phyloP scores from a whole-genome alignment of 2,888 invertebrate species.

The Liopterus haemorrhoidalis region DNA sequence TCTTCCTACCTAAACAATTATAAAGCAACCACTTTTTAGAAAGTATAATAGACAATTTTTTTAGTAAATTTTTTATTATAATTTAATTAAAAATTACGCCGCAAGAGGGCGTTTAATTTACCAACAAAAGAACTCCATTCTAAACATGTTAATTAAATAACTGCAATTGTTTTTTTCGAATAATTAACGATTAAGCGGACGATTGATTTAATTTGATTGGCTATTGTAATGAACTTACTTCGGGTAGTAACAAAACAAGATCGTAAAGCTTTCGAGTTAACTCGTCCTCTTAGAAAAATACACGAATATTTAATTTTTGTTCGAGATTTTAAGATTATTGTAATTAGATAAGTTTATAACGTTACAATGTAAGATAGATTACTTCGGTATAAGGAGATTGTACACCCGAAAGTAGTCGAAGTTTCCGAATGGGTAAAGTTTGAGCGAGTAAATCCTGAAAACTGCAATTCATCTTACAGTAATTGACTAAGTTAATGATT shows the following conservation, averaged over 20 bases:
- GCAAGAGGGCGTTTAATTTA: too few species aligned
- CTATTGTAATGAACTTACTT: slow-evolving; percentile 23
- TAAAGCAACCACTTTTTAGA: too few species aligned
- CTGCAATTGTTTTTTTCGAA: slow-evolving; percentile 19
- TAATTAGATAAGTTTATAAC: too few species aligned
- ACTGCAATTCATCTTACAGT: slow-evolving; percentile 31
- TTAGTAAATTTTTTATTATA: too few species aligned
- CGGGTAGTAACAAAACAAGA: slow-evolving; percentile 6
- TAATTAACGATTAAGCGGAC: slow-evolving; percentile 22
- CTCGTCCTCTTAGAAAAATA: too few species aligned
- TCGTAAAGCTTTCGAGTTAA: too few species aligned
- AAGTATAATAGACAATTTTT: too few species aligned
- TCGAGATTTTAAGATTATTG: background rate
- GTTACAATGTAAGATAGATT: too few species aligned
- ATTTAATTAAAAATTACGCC: too few species aligned
- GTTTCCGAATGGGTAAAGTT: slow-evolving; percentile 1
- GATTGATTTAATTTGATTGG: slow-evolving; percentile 23
- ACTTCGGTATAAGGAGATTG: background rate
- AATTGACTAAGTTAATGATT: slow-evolving; percentile 32
- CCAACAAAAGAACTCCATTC: too few species aligned
- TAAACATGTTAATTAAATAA: slow-evolving; percentile 24
- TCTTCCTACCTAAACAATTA: too few species aligned
- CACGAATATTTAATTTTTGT: too few species aligned
- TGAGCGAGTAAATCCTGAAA: slow-evolving; percentile 18
- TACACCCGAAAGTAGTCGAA: slow-evolving; percentile 8